Evolutionary conservation across 2,888 invertebrate genomes (phyloP), one percentile per base, ranked within the genome.

Genomic region (Lasioglossum villosulum): DNA sequence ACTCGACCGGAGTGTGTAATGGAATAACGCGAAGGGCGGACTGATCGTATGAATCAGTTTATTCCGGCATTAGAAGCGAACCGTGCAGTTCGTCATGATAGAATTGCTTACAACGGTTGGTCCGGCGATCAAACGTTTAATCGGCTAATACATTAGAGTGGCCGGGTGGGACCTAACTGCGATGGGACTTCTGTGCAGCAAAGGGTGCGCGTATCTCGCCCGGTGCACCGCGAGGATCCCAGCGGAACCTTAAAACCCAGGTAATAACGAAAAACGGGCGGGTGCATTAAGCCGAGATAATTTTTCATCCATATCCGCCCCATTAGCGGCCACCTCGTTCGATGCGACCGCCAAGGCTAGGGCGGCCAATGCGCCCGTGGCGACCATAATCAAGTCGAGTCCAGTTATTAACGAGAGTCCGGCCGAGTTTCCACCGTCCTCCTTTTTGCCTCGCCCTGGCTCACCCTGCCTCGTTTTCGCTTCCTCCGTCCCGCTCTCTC

Each of bases 361-460:
- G 85, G 75, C 85, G 80, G 82, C 76, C 90, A 82, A 88, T 83
- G 89, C 85, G 89, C 90, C 79, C 78, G 81, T 88, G 85, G 85
- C 91, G 91, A 90, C 88, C 89, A 91, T 91, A 91, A 91, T 92
- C 91, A 89, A 91, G 90, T 91, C 89, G 83, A 83, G 91, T 87
- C 84, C 91, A 84, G 89, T 91, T 91, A 92, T 92, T 90, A 92
- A 91, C 88, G 88, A 84, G 79, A 83, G 72, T 79, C 81, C 78
- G 73, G 59, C 71, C 82, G 75, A 86, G 78, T 85, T 84, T 81
- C 66, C 71, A 52, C 72, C 71, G 56, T 48, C 56, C 75, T 71
- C 75, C 80, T 86, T 83, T 85, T 83, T 82, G 66, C 78, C 76
- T 59, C 23, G 59, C 30, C 73, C 66, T 19, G 63, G 2, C 59